These are phyloP conservation scores for Drosophila aff. DNA, from an alignment of 1,140 invertebrate genomes.

Conservation along the genomic window DNA sequence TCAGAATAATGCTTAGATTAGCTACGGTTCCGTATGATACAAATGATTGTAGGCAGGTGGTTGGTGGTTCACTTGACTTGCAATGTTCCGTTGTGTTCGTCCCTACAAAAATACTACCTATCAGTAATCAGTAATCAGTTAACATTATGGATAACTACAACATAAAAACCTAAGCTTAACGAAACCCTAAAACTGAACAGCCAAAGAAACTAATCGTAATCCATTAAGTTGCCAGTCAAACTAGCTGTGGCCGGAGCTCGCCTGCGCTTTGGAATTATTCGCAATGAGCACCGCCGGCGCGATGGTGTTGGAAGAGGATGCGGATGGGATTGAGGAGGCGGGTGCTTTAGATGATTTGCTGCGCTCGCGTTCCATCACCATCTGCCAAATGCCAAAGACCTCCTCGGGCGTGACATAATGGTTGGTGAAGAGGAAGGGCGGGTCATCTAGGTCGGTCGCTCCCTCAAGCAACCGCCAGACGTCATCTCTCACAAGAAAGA, in stretches of 20 bases:
- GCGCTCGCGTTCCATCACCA: constrained; percentile 36
- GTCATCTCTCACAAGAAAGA: constrained; percentile 84
- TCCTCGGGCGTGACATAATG: constrained; percentile 86
- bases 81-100: constrained; percentile 51
- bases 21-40: constrained; percentile 63
- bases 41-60: constrained; percentile 83
- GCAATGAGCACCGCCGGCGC: not conserved
- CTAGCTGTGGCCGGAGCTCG: constrained; percentile 53
- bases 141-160: constrained; percentile 35
- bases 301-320: constrained; percentile 6
- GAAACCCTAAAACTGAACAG: constrained; percentile 55
- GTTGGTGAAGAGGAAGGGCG: constrained; percentile 87
- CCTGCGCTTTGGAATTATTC: constrained; percentile 14
- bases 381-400: constrained; percentile 86
- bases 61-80: constrained; percentile 79
- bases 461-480: constrained; percentile 67
- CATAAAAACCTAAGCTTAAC: constrained; percentile 48
- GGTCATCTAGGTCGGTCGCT: constrained; percentile 56
- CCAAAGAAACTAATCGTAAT: constrained; percentile 38
- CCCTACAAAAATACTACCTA: constrained; percentile 61
- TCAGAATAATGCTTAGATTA: constrained; percentile 47
- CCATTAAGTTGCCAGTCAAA: constrained; percentile 29
- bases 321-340: constrained; percentile 16
- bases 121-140: constrained; percentile 34
- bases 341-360: constrained; percentile 25